Conservation (phyloP, 1,140 invertebrate genomes). For the Steinernema khuongi region DNA sequence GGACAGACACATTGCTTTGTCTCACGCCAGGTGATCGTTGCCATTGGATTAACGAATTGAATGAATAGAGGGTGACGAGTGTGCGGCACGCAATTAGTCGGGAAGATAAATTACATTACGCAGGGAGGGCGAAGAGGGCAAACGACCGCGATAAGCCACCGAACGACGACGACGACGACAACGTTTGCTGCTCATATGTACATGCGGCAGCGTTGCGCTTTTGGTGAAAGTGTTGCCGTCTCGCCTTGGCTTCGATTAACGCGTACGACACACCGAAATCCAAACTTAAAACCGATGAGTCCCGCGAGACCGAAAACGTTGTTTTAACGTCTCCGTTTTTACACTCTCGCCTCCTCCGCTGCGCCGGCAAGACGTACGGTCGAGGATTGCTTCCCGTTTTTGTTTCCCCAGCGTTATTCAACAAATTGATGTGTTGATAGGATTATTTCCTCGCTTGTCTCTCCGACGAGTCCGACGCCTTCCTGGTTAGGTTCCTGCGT, state of each 20-base stretch:
- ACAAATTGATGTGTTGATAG: not conserved
- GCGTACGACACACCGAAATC: conserved; percentile 1
- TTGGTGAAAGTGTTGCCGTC: not conserved
- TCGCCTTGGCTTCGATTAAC: not conserved
- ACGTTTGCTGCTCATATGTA: not conserved
- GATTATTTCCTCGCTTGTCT: not conserved
- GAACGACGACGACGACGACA: not conserved
- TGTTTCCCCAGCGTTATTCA: not conserved
- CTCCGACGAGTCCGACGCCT: not conserved
- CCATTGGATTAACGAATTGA: too few relatives aligned
- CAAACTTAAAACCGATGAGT: not conserved
- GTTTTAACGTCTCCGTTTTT: not conserved
- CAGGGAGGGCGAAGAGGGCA: too few relatives aligned
- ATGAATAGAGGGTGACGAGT: too few relatives aligned
- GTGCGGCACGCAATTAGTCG: too few relatives aligned
- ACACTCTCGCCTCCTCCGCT: not conserved
- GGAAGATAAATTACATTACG: too few relatives aligned
- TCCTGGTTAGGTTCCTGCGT: not conserved
- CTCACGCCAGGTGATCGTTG: too few relatives aligned
- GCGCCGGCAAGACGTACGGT: too few relatives aligned
- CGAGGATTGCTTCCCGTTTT: not conserved
- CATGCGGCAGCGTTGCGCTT: not conserved
- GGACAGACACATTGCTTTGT: too few relatives aligned
- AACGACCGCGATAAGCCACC: too few relatives aligned
- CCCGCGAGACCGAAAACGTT: not conserved